Evolutionary conservation across 2,113 vertebrate genomes (phyloP), one percentile per base, ranked within the genome.

Genomic region (Campylomormyrus numenius): DNA sequence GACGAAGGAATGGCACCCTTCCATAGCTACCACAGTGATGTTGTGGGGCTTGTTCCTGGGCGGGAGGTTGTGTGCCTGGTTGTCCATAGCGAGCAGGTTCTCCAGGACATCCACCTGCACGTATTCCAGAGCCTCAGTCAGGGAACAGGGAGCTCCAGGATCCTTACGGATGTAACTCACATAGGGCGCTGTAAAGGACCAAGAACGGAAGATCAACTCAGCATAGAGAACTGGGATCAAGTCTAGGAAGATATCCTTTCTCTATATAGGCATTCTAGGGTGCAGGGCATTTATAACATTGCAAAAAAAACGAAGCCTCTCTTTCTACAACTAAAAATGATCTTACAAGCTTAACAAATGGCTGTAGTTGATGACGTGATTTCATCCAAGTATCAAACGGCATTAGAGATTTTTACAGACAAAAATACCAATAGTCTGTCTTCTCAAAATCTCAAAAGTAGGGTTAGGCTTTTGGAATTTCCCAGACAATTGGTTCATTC

Each of bases 1-100:
- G 92, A 99, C 97, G 89, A 99, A 99, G 0, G 98, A 99, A 90
- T 99, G 98, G 92, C 98, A 99, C 90, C 98, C 98, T 94, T 99
- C 98, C 77, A 99, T 96, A 84, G 98, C 98, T 0, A 99, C 98
- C 1, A 99, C 96, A 0, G 98, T 99, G 94, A 99, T 95, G 92
- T 99, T 99, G 87, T 97, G 95, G 49, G 98, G 98, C 62, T 96
- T 96, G 53, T 96, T 94, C 92, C 96, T 96, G 6, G 98, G 98
- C 88, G 92, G 96, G 42, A 91, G 94, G 92, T 88, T 93, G 45
- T 91, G 77, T 21, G 89, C 88, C 85, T 89, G 91, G 39, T 95
- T 95, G 91, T 98, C 97, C 39, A 95, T 97, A 39, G 97, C 95
- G 8, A 99, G 95, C 48, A 99, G 95, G 91, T 96, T 95, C 90